phyloP scores from a whole-genome alignment of 2,797 vertebrate species.

The Monodelphis domestica region DNA sequence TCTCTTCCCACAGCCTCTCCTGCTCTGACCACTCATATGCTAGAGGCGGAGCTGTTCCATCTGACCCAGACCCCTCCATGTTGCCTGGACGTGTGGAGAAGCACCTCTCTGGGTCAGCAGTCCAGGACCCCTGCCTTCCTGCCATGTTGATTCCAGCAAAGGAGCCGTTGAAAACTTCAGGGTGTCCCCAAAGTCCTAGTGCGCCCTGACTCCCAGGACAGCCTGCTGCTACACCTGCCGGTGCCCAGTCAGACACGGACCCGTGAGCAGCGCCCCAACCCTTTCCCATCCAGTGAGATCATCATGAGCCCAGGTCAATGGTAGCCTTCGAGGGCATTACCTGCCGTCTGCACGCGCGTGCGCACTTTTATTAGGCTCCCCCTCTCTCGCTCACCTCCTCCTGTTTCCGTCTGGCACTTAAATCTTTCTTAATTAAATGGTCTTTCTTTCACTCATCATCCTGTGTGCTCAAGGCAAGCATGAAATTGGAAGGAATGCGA shows the following conservation, averaged over 20 bases:
- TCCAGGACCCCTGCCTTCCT: not conserved
- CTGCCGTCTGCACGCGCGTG: not conserved
- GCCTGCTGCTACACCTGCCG: too few species aligned
- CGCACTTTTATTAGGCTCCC: not conserved
- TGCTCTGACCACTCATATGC: too few species aligned
- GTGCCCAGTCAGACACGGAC: too few species aligned
- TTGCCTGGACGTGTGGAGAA: not conserved
- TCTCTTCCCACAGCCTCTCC: too few species aligned
- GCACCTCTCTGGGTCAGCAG: not conserved
- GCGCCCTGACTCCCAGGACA: not conserved
- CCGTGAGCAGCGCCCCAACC: too few species aligned
- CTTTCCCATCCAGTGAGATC: too few species aligned
- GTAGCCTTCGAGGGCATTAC: not conserved
- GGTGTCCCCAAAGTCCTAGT: not conserved
- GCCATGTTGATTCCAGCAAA: not conserved
- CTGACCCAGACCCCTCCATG: not conserved
- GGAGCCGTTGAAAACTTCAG: not conserved
- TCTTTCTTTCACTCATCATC: constrained; percentile 42
- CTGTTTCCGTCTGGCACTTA: constrained; percentile 38
- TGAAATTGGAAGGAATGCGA: constrained; percentile 63
- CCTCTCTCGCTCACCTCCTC: not conserved
- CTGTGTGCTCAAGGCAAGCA: constrained; percentile 46
- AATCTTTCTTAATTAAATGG: constrained; percentile 46
- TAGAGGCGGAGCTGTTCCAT: not conserved
- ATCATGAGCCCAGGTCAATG: accelerated